Evolutionary conservation across 2,888 invertebrate species (phyloP), one percentile per base, ranked within the genome.

Genomic region (Dicyrtomina minuta): DNA sequence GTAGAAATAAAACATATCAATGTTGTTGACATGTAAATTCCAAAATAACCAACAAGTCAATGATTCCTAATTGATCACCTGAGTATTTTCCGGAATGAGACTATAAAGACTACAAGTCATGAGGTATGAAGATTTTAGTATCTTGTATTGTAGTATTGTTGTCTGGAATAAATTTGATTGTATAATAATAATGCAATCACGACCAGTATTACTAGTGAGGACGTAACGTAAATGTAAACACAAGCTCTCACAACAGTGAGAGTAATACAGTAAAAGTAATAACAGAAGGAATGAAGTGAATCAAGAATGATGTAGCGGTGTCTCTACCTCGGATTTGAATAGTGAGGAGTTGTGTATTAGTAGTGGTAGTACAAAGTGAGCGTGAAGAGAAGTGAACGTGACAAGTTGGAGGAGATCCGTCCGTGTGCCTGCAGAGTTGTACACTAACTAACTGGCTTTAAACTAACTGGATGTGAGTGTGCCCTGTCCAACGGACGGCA

Each of bases 401-500:
- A 58, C 27, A 39, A 12, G 27, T 20, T 58, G 58, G 58, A 6
- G 41, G 17, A 58, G 58, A 58, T 58, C 58, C 58, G 58, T 58
- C 58, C 39, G 58, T 58, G 43, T 61, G 46, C 53, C 55, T 27
- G 41, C 20, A 65, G 20, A 65, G 65, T 51, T 65, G 51, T 55
- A 53, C n/a, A 39, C 65, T 65, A 53, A 65, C 65, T 65, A 55
- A 65, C 65, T 65, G 41, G 15, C 58, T 58, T 58, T 8, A 26
- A 49, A 51, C 64, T 49, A 51, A 51, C 27, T 33, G 46, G 39
- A 58, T 39, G 33, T 53, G 51, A 51, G 33, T 51, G 39, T 24
- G 53, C 43, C 43, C 55, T 41, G 39, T 41, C 65, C 55, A 17
- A 55, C 41, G 65, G 65, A 65, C 55, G 65, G 65, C 65, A 65